phyloP scores from a whole-genome alignment of 2,797 vertebrate genomes.

The Perodicticus potto region DNA sequence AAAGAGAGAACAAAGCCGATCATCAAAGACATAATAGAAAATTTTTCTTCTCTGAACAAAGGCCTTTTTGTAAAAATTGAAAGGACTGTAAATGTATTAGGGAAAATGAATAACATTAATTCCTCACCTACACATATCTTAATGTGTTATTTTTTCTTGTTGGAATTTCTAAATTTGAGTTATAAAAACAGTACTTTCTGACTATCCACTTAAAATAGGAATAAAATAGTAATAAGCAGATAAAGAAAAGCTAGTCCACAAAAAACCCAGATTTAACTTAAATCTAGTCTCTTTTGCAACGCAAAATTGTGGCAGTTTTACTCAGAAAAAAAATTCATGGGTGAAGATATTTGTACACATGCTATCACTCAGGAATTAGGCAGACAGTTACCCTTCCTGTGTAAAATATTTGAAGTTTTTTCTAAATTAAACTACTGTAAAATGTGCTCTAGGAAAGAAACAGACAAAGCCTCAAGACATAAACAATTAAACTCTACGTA shows the following conservation, averaged over 20 bases:
- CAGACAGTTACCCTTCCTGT: not conserved
- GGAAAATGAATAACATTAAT: not conserved
- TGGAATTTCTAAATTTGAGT: not conserved
- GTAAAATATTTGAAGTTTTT: constrained; percentile 30
- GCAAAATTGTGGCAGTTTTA: not conserved
- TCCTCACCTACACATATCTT: not conserved
- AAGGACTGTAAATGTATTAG: not conserved
- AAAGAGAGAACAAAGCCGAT: not conserved
- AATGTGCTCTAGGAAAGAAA: not conserved
- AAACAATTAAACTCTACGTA: not conserved
- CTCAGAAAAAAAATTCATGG: not conserved
- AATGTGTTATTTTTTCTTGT: not conserved
- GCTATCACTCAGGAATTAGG: constrained; percentile 10
- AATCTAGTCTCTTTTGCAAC: not conserved
- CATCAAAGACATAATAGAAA: not conserved
- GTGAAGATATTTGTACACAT: constrained; percentile 6
- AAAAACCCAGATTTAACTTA: not conserved
- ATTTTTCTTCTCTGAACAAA: not conserved
- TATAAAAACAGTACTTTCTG: not conserved
- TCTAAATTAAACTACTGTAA: constrained; percentile 27
- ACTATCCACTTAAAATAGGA: not conserved
- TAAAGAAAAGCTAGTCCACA: not conserved
- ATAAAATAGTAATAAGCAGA: not conserved
- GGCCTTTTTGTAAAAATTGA: not conserved
- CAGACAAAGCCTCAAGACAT: not conserved